Percentiles rank a stretch among this genome's conserved stretches.
phyloP scores from a whole-genome alignment of 1,140 invertebrate species.

The Dreissena rostriformis region DNA sequence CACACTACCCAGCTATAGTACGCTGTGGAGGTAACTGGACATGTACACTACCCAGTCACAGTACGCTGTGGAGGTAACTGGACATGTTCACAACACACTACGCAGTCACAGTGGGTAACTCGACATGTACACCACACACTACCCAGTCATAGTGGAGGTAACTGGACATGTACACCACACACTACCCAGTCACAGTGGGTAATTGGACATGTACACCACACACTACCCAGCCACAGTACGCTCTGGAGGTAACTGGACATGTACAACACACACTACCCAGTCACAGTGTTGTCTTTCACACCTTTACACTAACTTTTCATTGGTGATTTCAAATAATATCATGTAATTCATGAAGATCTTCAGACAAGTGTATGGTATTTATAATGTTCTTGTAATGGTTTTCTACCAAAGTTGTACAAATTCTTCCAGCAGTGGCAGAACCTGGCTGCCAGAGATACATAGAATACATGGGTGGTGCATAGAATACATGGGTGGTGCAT shows the following conservation, averaged over 20 bases:
- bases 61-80: constrained; percentile 79
- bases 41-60: background rate
- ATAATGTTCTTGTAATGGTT: too few species aligned
- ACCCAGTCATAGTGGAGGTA: constrained; percentile 78
- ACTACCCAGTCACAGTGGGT: constrained; percentile 52
- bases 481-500: too few species aligned
- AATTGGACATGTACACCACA: constrained; percentile 26
- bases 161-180: constrained; percentile 15
- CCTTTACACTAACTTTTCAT: too few species aligned
- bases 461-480: too few species aligned
- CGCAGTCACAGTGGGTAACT: constrained; percentile 80
- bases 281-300: background rate
- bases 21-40: constrained; percentile 79
- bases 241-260: constrained; percentile 77
- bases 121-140: background rate
- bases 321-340: too few species aligned
- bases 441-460: too few species aligned
- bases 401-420: too few species aligned
- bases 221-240: constrained; percentile 57
- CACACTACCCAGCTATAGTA: constrained; percentile 35
- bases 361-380: too few species aligned
- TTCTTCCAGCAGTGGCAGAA: too few species aligned
- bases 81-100: constrained; percentile 56
- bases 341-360: too few species aligned
- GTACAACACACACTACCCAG: background rate